Conservation (phyloP, 2,888 invertebrate genomes). For the Pilophorus perplexus region DNA sequence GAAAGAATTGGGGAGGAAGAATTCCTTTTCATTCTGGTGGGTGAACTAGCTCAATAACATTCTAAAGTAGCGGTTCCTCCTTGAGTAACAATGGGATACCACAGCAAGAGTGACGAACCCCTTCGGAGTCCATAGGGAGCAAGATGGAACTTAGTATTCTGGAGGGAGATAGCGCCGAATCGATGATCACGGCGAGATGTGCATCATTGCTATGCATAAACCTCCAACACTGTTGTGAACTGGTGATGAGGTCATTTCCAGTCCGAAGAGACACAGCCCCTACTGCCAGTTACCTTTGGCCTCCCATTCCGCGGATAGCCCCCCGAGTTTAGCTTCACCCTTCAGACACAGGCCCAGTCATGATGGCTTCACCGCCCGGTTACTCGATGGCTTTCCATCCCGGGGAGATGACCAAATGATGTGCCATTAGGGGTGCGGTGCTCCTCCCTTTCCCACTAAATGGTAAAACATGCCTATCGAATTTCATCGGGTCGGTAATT, state of each 20-base stretch:
- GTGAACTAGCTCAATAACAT: too few relatives aligned
- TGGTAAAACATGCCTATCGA: too few relatives aligned
- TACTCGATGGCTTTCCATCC: neutral
- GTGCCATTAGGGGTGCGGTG: neutral
- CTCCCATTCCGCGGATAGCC: constrained; percentile 12
- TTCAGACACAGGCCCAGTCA: neutral
- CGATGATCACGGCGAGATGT: constrained; percentile 38
- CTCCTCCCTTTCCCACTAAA: too few relatives aligned
- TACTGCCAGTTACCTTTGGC: constrained; percentile 3
- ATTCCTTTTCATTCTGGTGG: too few relatives aligned
- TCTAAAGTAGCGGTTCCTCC: too few relatives aligned
- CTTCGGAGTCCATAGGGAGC: neutral
- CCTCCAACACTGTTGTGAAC: constrained; percentile 27
- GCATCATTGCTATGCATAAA: constrained; percentile 41
- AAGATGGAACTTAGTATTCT: constrained; percentile 27
- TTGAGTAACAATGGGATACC: too few relatives aligned
- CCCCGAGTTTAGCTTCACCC: neutral
- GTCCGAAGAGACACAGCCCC: constrained; percentile 13
- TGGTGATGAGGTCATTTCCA: constrained; percentile 31
- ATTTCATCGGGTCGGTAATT: too few relatives aligned
- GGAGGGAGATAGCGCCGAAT: constrained; percentile 6
- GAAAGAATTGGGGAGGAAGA: too few relatives aligned
- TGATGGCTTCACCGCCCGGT: neutral
- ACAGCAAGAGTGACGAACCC: too few relatives aligned
- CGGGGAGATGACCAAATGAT: constrained; percentile 13